Percentiles rank a stretch among this genome's conserved stretches.
phyloP scores from a whole-genome alignment of 2,797 vertebrate genomes.

The Hafferia zeledoni region DNA sequence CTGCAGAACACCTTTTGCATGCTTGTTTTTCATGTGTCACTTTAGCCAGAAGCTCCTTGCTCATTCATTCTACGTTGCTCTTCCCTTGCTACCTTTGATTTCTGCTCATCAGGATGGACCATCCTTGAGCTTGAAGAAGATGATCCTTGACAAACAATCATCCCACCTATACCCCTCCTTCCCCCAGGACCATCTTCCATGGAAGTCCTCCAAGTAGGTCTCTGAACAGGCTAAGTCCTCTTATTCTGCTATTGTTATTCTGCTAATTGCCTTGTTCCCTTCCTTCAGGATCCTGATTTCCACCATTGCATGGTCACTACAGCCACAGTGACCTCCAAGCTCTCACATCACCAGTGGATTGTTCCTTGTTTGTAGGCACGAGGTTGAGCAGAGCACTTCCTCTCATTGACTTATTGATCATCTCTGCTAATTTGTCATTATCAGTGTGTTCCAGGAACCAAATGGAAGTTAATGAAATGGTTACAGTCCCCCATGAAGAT shows the following conservation, averaged over 20 bases:
- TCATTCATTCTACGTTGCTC: not conserved
- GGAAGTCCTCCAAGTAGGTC: not conserved
- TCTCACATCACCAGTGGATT: not conserved
- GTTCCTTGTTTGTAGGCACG: not conserved
- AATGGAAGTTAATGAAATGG: no score
- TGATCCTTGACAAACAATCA: not conserved
- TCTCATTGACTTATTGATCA: not conserved
- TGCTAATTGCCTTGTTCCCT: not conserved
- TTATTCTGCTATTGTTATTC: not conserved
- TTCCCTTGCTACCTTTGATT: not conserved
- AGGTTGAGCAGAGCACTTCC: not conserved
- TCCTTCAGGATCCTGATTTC: not conserved
- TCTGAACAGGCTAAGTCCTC: not conserved
- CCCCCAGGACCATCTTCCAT: not conserved
- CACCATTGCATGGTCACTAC: not conserved
- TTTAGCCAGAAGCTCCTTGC: not conserved
- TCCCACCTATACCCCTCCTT: not conserved
- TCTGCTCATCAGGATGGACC: not conserved
- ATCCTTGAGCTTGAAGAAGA: not conserved
- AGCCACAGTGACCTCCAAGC: not conserved
- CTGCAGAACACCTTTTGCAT: not conserved
- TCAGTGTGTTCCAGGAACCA: not conserved
- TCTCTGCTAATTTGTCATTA: not conserved
- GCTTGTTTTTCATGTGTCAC: not conserved
- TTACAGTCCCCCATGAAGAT: not conserved